phyloP scores from a whole-genome alignment of 2,888 invertebrate species.

The Brachynemurus nebulosus region DNA sequence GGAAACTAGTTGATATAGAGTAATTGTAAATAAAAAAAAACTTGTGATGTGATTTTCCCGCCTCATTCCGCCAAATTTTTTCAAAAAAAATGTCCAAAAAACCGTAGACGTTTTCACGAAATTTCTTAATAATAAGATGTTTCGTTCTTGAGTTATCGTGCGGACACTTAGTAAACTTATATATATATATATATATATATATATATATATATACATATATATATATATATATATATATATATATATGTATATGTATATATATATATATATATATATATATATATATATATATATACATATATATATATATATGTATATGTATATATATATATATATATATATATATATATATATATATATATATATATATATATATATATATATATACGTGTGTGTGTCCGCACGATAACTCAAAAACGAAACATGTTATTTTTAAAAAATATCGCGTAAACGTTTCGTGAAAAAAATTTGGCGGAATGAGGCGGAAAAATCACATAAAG shows the following conservation, averaged over 20 bases:
- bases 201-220: background rate
- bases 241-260: background rate
- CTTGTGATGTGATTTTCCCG: too few species aligned
- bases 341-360: background rate
- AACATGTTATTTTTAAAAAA: too few species aligned
- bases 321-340: background rate
- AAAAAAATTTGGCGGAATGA: too few species aligned
- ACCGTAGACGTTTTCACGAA: too few species aligned
- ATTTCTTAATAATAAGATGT: too few species aligned
- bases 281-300: background rate
- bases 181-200: background rate
- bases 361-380: background rate
- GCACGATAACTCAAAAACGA: background rate
- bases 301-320: background rate
- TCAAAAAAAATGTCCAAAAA: too few species aligned
- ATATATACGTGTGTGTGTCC: background rate
- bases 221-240: background rate
- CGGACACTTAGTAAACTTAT: background rate
- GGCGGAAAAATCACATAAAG: too few species aligned
- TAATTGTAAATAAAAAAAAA: too few species aligned
- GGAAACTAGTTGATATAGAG: too few species aligned
- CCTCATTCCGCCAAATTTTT: too few species aligned
- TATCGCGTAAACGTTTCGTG: too few species aligned
- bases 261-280: background rate
- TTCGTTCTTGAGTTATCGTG: too few species aligned